Evolutionary conservation across 1,140 invertebrate genomes (phyloP).

Genomic region (Antheraea mylitta): DNA sequence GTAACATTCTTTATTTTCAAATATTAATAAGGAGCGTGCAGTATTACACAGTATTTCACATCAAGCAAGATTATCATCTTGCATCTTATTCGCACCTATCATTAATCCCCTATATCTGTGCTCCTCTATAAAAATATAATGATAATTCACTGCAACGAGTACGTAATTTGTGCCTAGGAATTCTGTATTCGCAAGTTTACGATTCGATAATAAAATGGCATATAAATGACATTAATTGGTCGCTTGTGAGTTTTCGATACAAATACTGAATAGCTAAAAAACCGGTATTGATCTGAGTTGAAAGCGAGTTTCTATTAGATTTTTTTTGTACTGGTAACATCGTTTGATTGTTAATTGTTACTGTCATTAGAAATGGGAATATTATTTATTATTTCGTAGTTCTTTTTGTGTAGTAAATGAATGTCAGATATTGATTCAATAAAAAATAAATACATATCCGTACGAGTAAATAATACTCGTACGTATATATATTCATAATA

Average conservation of each 20-base stretch:
- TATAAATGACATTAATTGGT: not conserved
- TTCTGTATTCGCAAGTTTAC: not conserved
- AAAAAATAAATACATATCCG: no score
- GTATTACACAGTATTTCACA: slow-evolving; percentile 71
- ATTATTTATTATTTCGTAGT: no score
- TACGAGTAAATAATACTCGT: no score
- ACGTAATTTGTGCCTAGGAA: not conserved
- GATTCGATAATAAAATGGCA: not conserved
- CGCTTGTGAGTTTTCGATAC: not conserved
- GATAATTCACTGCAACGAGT: not conserved
- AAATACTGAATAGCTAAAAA: not conserved
- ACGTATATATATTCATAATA: no score
- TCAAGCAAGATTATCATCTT: slow-evolving; percentile 49
- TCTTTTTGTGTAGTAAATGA: no score
- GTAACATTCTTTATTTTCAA: slow-evolving; percentile 75
- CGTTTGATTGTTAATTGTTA: no score
- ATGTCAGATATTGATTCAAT: no score
- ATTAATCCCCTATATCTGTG: not conserved
- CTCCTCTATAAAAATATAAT: not conserved
- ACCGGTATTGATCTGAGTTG: no score
- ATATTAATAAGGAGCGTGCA: slow-evolving; percentile 73
- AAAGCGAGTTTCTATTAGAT: no score
- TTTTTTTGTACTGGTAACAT: no score
- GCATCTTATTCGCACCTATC: slow-evolving; percentile 31
- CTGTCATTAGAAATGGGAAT: no score